phyloP scores from a whole-genome alignment of 1,140 invertebrate species.

The Plutomurus gul region DNA sequence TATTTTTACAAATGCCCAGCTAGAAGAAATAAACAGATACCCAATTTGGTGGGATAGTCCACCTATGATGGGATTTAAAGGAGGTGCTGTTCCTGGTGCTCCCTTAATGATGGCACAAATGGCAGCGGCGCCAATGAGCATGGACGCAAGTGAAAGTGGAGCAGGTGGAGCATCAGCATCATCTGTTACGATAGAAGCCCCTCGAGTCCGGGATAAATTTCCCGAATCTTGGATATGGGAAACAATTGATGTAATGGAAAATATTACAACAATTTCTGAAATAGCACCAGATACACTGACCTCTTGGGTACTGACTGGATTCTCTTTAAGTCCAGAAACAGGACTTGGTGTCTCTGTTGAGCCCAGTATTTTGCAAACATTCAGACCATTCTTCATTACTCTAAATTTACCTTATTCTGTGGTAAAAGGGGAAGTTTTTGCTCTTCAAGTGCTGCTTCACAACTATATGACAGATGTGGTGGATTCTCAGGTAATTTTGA shows the following conservation, averaged over 20 bases:
- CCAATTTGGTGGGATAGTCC: too few species aligned
- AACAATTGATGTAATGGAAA: slow-evolving; percentile 58
- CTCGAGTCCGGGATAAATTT: slow-evolving; percentile 37
- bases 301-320: slow-evolving; percentile 89
- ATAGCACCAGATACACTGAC: slow-evolving; percentile 86
- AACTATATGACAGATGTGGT: too few species aligned
- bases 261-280: slow-evolving; percentile 57
- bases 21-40: too few species aligned
- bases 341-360: slow-evolving; percentile 57
- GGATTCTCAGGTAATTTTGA: too few species aligned
- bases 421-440: slow-evolving; percentile 53
- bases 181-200: too few species aligned
- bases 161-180: too few species aligned
- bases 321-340: slow-evolving; percentile 79
- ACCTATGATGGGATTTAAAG: too few species aligned
- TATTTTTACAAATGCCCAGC: slow-evolving; percentile 23
- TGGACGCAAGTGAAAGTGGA: too few species aligned
- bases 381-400: slow-evolving; percentile 47
- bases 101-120: too few species aligned
- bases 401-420: slow-evolving; percentile 45
- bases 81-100: too few species aligned
- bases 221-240: slow-evolving; percentile 64
- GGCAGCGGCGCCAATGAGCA: too few species aligned
- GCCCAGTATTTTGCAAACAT: slow-evolving; percentile 6
- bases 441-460: slow-evolving; percentile 71